Evolutionary conservation across 1,140 invertebrate genomes (phyloP).

Genomic region (Leptopilina clavipes): DNA sequence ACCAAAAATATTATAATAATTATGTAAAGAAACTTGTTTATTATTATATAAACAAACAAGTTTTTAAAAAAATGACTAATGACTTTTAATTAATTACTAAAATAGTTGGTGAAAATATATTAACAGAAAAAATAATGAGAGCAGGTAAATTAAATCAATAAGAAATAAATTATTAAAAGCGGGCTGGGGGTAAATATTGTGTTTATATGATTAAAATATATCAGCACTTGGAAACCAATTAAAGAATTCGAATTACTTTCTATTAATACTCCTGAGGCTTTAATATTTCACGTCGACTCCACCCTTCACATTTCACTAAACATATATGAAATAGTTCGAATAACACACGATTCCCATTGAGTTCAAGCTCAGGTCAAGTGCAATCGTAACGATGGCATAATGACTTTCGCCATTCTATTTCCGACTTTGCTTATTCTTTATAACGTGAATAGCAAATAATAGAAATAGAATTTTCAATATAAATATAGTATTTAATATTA

Average conservation of each 20-base stretch:
- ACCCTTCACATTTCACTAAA: background rate
- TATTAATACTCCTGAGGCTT: background rate
- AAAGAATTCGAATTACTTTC: background rate
- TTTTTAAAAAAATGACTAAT: no score
- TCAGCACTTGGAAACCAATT: background rate
- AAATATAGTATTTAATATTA: background rate
- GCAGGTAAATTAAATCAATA: no score
- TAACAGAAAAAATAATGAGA: no score
- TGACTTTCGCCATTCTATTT: conserved; percentile 8
- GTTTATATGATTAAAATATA: background rate
- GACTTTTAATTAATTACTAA: no score
- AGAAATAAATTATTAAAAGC: no score
- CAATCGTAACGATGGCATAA: conserved; percentile 11
- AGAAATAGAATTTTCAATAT: background rate
- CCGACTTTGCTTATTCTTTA: background rate
- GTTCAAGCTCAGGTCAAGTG: conserved; percentile 23
- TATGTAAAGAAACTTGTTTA: no score
- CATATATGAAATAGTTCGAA: background rate
- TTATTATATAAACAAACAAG: no score
- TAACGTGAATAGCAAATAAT: background rate
- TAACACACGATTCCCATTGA: background rate
- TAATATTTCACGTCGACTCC: background rate
- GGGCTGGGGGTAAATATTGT: background rate
- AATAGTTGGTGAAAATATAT: no score
- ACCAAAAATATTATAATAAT: no score